These are phyloP conservation scores for Pachyseris speciosa DNA, from an alignment of 64 coral and sea anemone species.

Conservation along the genomic window DNA sequence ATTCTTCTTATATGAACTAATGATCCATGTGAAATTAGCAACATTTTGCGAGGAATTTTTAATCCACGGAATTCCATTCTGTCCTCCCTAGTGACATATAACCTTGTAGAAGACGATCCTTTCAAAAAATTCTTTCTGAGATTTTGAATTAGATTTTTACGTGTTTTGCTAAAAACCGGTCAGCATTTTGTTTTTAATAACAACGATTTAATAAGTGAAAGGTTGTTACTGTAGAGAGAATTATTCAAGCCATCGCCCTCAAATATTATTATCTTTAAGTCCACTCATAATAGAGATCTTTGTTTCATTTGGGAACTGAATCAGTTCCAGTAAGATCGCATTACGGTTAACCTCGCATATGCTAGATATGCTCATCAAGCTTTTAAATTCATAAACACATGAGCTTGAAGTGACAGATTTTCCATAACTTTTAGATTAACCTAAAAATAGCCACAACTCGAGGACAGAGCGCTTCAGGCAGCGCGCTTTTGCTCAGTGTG, in stretches of 20 bases:
- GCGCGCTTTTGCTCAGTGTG: background rate
- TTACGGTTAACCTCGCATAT: conserved; percentile 44
- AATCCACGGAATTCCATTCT: background rate
- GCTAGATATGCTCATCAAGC: conserved; percentile 18
- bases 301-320: conserved; percentile 9
- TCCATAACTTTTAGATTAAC: conserved; percentile 23
- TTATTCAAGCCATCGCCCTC: background rate
- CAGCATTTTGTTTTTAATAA: background rate
- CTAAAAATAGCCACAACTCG: conserved; percentile 20
- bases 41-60: background rate
- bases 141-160: background rate
- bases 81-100: background rate
- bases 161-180: background rate
- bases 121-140: background rate
- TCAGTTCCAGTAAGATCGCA: conserved; percentile 38
- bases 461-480: background rate
- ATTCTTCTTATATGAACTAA: background rate
- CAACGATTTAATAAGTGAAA: background rate
- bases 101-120: background rate
- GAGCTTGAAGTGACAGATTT: conserved; percentile 29
- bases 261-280: background rate
- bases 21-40: background rate
- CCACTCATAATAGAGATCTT: background rate
- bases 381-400: conserved; percentile 27
- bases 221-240: background rate